Base-by-base conservation (phyloP, 2,888 invertebrate species). In the Drosophila kokeensis region DNA sequence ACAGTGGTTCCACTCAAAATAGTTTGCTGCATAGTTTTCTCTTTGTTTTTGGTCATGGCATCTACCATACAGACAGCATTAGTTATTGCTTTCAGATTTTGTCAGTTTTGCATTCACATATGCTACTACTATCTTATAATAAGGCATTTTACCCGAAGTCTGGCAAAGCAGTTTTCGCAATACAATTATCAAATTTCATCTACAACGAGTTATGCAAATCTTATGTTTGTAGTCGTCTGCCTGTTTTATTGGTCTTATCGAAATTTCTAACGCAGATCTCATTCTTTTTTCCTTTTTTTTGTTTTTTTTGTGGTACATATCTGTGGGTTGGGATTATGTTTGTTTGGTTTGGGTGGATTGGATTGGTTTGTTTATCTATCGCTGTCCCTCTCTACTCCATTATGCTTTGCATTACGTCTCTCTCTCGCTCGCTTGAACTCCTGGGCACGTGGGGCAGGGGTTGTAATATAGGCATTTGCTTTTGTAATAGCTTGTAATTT, bases 61-160 rank as follows among this genome's bases (percentile, higher is more conserved):
- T 61, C 45, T 53, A 27, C 36, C 24, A 59, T 52, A n/a, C 24
- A 34, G 30, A 63, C 11, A 65, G 66, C 75, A 66, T 72, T 8
- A 18, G 29, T 58, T 77, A 77, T 77, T 77, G 77, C 77, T 77
- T 77, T 62, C 38, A 21, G 55, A 57, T 55, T 40, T 40, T 36
- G 34, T 69, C 38, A 32, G 24, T 36, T 53, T 27, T 30, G 24
- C n/a, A 24, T 64, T 27, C 27, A 42, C 18, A 53, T 27, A 32
- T 66, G 38, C n/a, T 27, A 29, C n/a, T 27, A 29, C 55, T 38
- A 79, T 76, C 79, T 78, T 76, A 76, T 79, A 66, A 32, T 76
- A 58, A 67, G 76, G 76, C 76, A 72, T 61, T 61, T 48, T 10
- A 45, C 4, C 27, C 21, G 48, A 58, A 54, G 42, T 42, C n/a